A percentile compares a stretch with the other conserved stretches of the same genome.
These are phyloP conservation scores for Aphelinus certus DNA, from an alignment of 1,140 invertebrate species.

Conservation along the genomic window DNA sequence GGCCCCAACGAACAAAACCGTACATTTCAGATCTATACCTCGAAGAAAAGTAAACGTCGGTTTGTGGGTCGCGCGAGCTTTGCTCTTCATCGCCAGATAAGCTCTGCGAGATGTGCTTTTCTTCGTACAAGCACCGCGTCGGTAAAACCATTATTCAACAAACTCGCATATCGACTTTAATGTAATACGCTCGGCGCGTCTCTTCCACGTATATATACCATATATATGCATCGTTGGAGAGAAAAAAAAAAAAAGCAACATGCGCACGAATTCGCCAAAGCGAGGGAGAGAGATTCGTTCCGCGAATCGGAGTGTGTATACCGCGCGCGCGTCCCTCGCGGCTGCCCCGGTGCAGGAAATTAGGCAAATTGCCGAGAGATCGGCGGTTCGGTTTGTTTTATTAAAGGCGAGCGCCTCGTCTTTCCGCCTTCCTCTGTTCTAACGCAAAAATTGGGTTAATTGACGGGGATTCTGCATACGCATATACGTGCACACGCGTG, in stretches of 20 bases:
- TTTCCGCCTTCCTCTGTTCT: slow-evolving; percentile 5
- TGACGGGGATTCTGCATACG: slow-evolving; percentile 11
- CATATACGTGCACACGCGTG: not conserved
- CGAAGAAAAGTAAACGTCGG: too few species aligned
- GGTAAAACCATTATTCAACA: too few species aligned
- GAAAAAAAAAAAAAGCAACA: not conserved
- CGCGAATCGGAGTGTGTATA: not conserved
- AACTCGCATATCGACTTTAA: too few species aligned
- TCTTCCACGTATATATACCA: too few species aligned
- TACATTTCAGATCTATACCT: too few species aligned
- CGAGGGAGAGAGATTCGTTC: not conserved
- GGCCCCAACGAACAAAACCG: too few species aligned
- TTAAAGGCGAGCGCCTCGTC: slow-evolving; percentile 14
- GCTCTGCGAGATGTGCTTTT: too few species aligned
- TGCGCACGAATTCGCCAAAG: not conserved
- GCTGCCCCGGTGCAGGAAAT: slow-evolving; percentile 5
- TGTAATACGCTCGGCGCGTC: too few species aligned
- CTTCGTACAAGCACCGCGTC: too few species aligned
- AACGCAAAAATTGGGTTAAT: slow-evolving; percentile 32
- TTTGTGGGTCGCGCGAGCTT: too few species aligned
- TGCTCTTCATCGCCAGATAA: too few species aligned
- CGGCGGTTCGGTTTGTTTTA: slow-evolving; percentile 16
- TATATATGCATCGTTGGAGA: too few species aligned
- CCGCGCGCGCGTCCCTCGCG: not conserved
- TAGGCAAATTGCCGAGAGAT: slow-evolving; percentile 20